These are phyloP conservation scores for Lindbergichthys nudifrons DNA, from an alignment of 2,797 vertebrate genomes.

Conservation along the genomic window DNA sequence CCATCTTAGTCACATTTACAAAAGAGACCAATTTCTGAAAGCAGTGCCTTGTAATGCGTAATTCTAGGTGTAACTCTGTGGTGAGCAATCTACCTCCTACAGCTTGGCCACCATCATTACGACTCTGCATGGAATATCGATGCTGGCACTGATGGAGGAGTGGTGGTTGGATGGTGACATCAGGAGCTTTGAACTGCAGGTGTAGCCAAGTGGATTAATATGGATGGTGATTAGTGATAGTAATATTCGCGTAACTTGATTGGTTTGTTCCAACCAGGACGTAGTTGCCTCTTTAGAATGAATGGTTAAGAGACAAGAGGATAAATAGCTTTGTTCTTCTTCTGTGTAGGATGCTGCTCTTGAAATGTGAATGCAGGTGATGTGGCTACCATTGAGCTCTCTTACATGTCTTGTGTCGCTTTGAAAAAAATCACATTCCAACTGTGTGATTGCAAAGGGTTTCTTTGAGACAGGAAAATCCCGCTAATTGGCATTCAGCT, in stretches of 20 bases:
- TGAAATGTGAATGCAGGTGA: constrained; percentile 36
- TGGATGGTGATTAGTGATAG: constrained; percentile 26
- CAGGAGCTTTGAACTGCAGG: constrained; percentile 29
- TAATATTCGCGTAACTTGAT: constrained; percentile 18
- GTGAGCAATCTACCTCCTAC: not conserved
- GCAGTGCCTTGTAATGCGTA: not conserved
- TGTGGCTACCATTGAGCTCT: constrained; percentile 14
- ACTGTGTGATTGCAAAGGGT: constrained; percentile 17
- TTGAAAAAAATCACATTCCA: constrained; percentile 18
- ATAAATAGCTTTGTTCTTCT: not conserved
- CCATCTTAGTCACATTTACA: too few relatives aligned
- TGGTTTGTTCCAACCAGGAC: not conserved
- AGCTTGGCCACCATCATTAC: not conserved
- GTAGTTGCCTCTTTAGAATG: constrained; percentile 4
- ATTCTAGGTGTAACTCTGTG: not conserved
- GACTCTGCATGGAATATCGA: too few relatives aligned
- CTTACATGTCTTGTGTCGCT: constrained; percentile 11
- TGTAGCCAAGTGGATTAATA: constrained; percentile 26
- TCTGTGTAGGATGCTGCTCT: constrained; percentile 19
- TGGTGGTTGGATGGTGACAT: too few relatives aligned
- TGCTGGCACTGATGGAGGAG: too few relatives aligned
- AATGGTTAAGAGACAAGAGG: not conserved
- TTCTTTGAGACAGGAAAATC: constrained; percentile 33
- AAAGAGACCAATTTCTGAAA: too few relatives aligned
- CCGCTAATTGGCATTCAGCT: constrained; percentile 46